These are phyloP conservation scores for Conus canariensis DNA, from an alignment of 2,888 invertebrate species.

Conservation along the genomic window DNA sequence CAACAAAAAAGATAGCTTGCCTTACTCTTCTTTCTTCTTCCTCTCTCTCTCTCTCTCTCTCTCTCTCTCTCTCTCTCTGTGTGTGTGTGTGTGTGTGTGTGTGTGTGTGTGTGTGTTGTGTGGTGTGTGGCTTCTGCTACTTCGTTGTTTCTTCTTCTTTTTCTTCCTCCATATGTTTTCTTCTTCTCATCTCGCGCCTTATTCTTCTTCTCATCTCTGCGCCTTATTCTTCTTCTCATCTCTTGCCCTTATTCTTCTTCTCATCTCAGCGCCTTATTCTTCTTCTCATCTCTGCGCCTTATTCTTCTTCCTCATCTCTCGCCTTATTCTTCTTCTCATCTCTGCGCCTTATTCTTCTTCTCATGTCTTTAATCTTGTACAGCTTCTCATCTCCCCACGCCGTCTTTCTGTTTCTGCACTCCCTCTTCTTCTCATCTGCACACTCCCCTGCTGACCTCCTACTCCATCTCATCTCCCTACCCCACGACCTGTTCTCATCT, in stretches of 20 bases:
- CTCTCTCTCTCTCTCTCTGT: background rate
- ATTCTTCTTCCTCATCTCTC: too few relatives aligned
- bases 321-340: background rate
- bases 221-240: background rate
- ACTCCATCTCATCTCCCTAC: too few relatives aligned
- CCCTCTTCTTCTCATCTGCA: background rate
- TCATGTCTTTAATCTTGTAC: background rate
- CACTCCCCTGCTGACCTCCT: too few relatives aligned
- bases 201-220: too few relatives aligned
- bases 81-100: slow-evolving; percentile 18
- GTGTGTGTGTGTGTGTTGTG: background rate
- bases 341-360: background rate
- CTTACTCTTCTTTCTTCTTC: background rate
- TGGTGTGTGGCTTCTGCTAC: background rate
- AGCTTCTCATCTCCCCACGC: background rate
- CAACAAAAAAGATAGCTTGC: too few relatives aligned
- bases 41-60: background rate
- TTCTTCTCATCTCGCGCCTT: background rate
- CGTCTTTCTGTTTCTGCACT: background rate
- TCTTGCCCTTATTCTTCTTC: background rate
- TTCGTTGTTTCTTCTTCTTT: background rate
- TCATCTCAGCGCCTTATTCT: background rate
- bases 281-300: background rate
- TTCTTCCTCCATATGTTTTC: background rate
- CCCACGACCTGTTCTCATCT: background rate